Conservation (phyloP, 2,797 vertebrate genomes). For the Hydrolagus colliei region DNA sequence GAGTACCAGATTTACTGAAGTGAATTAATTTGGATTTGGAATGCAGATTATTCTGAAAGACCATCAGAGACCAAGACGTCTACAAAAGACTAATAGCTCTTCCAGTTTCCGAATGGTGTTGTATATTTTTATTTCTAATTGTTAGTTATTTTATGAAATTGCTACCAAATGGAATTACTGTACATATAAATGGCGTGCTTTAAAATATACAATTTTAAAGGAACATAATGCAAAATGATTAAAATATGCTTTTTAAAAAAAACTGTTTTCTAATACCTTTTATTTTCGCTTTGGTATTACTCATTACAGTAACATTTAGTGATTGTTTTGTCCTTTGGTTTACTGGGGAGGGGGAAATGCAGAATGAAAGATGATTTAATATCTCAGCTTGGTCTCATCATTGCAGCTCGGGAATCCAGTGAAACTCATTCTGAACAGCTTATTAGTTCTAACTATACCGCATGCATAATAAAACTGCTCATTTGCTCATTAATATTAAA, state of each 20-base stretch:
- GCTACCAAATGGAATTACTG: conserved; percentile 64
- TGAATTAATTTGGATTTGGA: conserved; percentile 99
- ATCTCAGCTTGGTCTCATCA: conserved; percentile 97
- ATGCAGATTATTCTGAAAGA: conserved; percentile 93
- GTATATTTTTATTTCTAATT: conserved; percentile 40
- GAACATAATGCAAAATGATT: background rate
- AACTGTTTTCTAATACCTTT: conserved; percentile 60
- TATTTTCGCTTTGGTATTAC: conserved; percentile 83
- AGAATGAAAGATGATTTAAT: conserved; percentile 99
- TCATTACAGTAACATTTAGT: conserved; percentile 74
- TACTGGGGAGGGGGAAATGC: conserved; percentile 76
- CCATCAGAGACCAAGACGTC: conserved; percentile 85
- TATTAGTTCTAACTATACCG: conserved; percentile 99
- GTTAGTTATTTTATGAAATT: conserved; percentile 60
- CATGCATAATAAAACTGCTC: conserved; percentile 99
- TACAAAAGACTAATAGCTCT: conserved; percentile 63
- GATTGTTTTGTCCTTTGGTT: conserved; percentile 88
- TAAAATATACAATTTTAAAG: conserved; percentile 34
- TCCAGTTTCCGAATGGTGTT: conserved; percentile 68
- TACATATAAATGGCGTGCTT: conserved; percentile 55
- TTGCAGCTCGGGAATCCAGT: conserved; percentile 86
- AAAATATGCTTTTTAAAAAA: conserved; percentile 50
- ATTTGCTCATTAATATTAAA: conserved; percentile 99
- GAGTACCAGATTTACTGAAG: conserved; percentile 92
- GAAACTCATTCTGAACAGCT: conserved; percentile 91